Base-by-base conservation (phyloP, 2,888 invertebrate species). In the Nemapogon koenigi region DNA sequence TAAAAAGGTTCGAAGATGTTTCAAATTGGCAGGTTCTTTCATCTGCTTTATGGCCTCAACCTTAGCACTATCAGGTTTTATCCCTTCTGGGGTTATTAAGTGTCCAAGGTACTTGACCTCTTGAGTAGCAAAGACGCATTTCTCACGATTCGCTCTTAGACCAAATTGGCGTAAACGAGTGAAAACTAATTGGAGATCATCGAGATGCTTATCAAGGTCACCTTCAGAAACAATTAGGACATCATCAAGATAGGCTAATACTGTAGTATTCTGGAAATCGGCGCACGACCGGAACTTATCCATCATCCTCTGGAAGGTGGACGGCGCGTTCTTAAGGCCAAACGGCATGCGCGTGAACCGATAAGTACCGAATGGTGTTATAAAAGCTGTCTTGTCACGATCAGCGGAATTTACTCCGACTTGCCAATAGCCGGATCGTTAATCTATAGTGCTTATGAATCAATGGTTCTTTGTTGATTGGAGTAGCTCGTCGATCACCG, bases 401-500 rank as follows among this genome's bases (percentile, higher is more conserved):
- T 55, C 51, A 16, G 27, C 40, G 26, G 45, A 38, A 15, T 32
- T 13, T 3, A 48, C 43, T n/a, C 14, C 31, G 2, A 59, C 48
- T 37, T 63, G 64, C 48, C 53, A 57, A 40, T 61, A 66, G 1
- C 62, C 61, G 3, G 55, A 40, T 16, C 45, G 46, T 3, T 66
- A 39, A 35, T 64, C 60, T 3, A 65, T 39, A 2, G 55, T 55
- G 4, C 53, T 41, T 46, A 55, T 51, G 39, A 39, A 51, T 3
- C 48, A 43, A 6, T 41, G 40, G 13, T 18, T 13, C 40, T 49
- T 51, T 3, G 54, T 47, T 2, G 42, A 45, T 29, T 57, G 55
- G 10, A 62, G 35, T 26, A 55, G 37, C 29, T 60, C 57, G 36
- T 60, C 58, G 31, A 61, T 53, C n/a, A 52, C 38, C 3, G 62